These are phyloP conservation scores for Tuta absoluta DNA, from an alignment of 2,888 invertebrate genomes.

Conservation along the genomic window DNA sequence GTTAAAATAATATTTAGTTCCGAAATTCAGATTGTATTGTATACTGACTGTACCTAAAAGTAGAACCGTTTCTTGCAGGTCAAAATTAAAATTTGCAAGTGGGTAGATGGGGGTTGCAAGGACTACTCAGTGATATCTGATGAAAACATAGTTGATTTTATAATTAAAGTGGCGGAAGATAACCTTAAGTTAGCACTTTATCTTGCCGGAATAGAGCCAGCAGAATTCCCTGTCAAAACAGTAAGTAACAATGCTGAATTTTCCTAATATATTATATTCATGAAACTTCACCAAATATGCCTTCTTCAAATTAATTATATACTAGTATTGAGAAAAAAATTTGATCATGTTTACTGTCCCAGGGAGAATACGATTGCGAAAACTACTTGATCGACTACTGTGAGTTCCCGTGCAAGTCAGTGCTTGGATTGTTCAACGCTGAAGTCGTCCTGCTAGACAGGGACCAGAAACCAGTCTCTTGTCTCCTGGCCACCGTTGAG, in stretches of 20 bases:
- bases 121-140: slow-evolving; percentile 51
- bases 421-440: slow-evolving; percentile 50
- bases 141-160: slow-evolving; percentile 45
- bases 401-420: slow-evolving; percentile 46
- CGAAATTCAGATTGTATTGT: too few relatives aligned
- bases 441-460: slow-evolving; percentile 38
- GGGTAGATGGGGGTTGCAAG: slow-evolving; percentile 66
- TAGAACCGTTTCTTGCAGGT: slow-evolving; percentile 40
- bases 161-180: slow-evolving; percentile 45
- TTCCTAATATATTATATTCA: too few relatives aligned
- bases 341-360: slow-evolving; percentile 17
- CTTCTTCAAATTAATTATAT: background rate
- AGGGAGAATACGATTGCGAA: slow-evolving; percentile 47
- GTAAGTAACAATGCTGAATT: slow-evolving; percentile 40
- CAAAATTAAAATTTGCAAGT: slow-evolving; percentile 49
- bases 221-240: slow-evolving; percentile 48
- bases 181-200: slow-evolving; percentile 43
- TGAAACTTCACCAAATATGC: too few relatives aligned
- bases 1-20: too few relatives aligned
- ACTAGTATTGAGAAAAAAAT: too few relatives aligned
- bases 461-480: slow-evolving; percentile 36
- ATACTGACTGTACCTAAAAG: background rate
- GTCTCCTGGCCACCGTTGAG: slow-evolving; percentile 39
- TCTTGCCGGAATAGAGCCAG: slow-evolving; percentile 36
- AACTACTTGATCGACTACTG: slow-evolving; percentile 53